Percentiles rank a stretch among this genome's conserved stretches.
These are phyloP conservation scores for Theocolax elegans DNA, from an alignment of 1,140 invertebrate genomes.

Conservation along the genomic window DNA sequence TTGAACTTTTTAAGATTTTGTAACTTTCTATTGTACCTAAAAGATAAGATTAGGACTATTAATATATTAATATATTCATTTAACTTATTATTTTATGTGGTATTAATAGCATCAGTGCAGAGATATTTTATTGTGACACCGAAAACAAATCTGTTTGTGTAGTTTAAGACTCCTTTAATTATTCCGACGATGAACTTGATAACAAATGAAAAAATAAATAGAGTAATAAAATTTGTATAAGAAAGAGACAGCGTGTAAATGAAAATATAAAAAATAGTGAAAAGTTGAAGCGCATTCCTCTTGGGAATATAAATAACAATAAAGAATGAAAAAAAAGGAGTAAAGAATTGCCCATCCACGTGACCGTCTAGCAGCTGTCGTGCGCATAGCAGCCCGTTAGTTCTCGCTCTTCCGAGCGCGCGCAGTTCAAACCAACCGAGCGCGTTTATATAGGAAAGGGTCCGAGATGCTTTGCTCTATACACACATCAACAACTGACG, in stretches of 20 bases:
- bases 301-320: constrained; percentile 29
- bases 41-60: too few species aligned
- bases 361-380: constrained; percentile 60
- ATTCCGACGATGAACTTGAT: neutral
- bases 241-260: neutral
- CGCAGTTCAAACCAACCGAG: constrained; percentile 43
- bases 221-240: neutral
- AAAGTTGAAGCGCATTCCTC: neutral
- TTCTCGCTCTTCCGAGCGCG: constrained; percentile 4
- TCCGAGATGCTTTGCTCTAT: too few species aligned
- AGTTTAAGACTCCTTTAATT: too few species aligned
- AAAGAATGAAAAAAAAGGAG: constrained; percentile 7
- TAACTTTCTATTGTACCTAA: too few species aligned
- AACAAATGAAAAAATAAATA: neutral
- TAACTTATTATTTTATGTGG: too few species aligned
- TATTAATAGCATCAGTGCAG: too few species aligned
- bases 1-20: too few species aligned
- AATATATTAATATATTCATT: too few species aligned
- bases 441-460: too few species aligned
- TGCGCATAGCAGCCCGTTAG: constrained; percentile 52
- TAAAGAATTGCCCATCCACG: constrained; percentile 17
- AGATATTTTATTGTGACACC: too few species aligned
- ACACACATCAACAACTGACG: too few species aligned
- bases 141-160: too few species aligned
- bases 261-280: neutral